Evolutionary conservation across 2,113 vertebrate species (phyloP).

Genomic region (Conger conger): DNA sequence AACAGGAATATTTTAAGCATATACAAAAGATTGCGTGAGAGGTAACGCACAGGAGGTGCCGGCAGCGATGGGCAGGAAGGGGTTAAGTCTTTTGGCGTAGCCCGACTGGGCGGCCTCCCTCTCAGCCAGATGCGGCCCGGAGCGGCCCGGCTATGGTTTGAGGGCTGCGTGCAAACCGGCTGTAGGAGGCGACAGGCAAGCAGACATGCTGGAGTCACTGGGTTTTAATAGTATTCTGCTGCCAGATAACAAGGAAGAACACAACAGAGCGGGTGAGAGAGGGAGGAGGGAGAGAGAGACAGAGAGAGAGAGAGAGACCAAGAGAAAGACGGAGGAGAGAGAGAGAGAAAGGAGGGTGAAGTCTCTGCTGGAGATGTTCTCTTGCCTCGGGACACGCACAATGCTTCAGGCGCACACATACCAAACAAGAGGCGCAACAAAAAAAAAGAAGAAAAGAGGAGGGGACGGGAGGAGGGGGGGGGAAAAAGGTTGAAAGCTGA

Average conservation of each 20-base stretch:
- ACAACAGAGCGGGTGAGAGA: conserved; percentile 15
- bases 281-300: conserved; percentile 46
- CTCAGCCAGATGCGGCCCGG: background rate
- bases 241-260: conserved; percentile 69
- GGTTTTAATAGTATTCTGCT: conserved; percentile 79
- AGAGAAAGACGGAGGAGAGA: background rate
- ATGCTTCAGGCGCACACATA: conserved; percentile 45
- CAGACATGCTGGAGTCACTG: conserved; percentile 85
- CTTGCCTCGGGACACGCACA: conserved; percentile 54
- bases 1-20: background rate
- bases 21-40: background rate
- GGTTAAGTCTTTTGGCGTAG: conserved; percentile 54
- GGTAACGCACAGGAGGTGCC: background rate
- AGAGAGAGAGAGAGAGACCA: conserved; percentile 17
- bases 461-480: too few species aligned
- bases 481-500: conserved; percentile 11
- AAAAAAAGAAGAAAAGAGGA: conserved; percentile 17
- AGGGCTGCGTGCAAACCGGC: conserved; percentile 69
- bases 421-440: conserved; percentile 52
- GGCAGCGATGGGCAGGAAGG: conserved; percentile 42
- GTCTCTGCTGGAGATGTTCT: conserved; percentile 50
- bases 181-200: conserved; percentile 69
- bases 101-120: background rate
- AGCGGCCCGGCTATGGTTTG: conserved; percentile 50
- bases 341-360: conserved; percentile 53